Evolutionary conservation across 1,140 invertebrate genomes (phyloP).

Genomic region (Conopomorpha cramerella): DNA sequence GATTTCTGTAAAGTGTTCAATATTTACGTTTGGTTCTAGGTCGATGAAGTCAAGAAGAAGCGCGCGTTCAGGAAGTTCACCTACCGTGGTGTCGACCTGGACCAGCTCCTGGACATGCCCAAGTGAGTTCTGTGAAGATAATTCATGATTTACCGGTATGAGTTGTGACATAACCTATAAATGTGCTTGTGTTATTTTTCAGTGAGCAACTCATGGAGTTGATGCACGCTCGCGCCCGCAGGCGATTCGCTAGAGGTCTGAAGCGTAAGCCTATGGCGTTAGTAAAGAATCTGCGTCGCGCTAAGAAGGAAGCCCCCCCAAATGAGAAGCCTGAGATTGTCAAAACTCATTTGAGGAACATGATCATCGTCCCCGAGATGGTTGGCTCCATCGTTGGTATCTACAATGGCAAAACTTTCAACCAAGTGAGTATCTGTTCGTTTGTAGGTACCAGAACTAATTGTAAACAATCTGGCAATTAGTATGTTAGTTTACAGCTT

Average conservation of each 20-base stretch:
- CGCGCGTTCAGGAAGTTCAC: constrained; percentile 99
- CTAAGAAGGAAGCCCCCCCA: constrained; percentile 95
- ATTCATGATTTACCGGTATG: too few species aligned
- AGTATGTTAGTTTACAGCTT: too few species aligned
- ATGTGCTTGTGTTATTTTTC: too few species aligned
- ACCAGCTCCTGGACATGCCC: constrained; percentile 98
- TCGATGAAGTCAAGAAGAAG: constrained; percentile 94
- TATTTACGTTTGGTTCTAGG: constrained; percentile 66
- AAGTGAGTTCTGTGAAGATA: too few species aligned
- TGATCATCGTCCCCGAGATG: constrained; percentile 99
- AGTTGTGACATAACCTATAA: too few species aligned
- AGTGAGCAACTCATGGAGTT: constrained; percentile 96
- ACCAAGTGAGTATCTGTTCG: constrained; percentile 69
- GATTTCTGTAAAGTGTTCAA: constrained; percentile 23
- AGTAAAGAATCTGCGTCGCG: constrained; percentile 90
- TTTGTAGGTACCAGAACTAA: background rate
- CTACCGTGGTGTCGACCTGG: constrained; percentile 97
- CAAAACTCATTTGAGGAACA: constrained; percentile 98
- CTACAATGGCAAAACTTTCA: constrained; percentile 99
- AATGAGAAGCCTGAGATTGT: constrained; percentile 99
- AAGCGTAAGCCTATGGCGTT: constrained; percentile 97
- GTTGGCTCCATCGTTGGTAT: constrained; percentile 99
- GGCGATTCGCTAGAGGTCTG: constrained; percentile 92
- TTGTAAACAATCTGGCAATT: too few species aligned
- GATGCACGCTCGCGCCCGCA: constrained; percentile 88